Evolutionary conservation across 2,797 vertebrate genomes (phyloP).

Genomic region (Orestias chungarensis): DNA sequence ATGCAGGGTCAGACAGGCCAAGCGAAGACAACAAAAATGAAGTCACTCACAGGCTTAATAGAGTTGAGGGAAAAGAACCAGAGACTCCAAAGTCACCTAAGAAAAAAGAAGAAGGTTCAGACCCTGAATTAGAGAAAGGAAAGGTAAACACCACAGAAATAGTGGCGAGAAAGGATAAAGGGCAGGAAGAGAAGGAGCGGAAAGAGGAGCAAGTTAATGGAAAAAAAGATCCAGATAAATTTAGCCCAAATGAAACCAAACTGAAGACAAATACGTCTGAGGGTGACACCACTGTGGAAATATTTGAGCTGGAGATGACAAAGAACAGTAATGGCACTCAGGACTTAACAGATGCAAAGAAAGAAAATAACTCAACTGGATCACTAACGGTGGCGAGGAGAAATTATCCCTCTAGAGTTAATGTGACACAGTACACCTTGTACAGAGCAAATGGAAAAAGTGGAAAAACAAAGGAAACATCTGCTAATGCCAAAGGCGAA

Average conservation of each 20-base stretch:
- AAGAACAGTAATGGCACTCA: slow-evolving; percentile 55
- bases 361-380: slow-evolving; percentile 50
- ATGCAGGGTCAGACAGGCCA: slow-evolving; percentile 46
- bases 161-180: slow-evolving; percentile 69
- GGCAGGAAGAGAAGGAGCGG: slow-evolving; percentile 59
- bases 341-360: slow-evolving; percentile 48
- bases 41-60: slow-evolving; percentile 62
- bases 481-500: slow-evolving; percentile 25
- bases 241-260: slow-evolving; percentile 76
- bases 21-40: slow-evolving; percentile 52
- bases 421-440: slow-evolving; percentile 64
- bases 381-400: slow-evolving; percentile 27
- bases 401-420: slow-evolving; percentile 42
- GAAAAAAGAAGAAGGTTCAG: slow-evolving; percentile 41
- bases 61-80: slow-evolving; percentile 56
- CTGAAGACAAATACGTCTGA: slow-evolving; percentile 48
- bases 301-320: slow-evolving; percentile 49
- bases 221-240: slow-evolving; percentile 57
- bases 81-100: slow-evolving; percentile 41
- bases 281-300: slow-evolving; percentile 64
- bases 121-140: slow-evolving; percentile 32
- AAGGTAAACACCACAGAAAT: slow-evolving; percentile 59
- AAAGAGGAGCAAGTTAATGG: slow-evolving; percentile 74
- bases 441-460: slow-evolving; percentile 57
- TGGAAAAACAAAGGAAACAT: slow-evolving; percentile 43